phyloP scores from a whole-genome alignment of 2,888 invertebrate genomes.

The Drosophila mulleri region DNA sequence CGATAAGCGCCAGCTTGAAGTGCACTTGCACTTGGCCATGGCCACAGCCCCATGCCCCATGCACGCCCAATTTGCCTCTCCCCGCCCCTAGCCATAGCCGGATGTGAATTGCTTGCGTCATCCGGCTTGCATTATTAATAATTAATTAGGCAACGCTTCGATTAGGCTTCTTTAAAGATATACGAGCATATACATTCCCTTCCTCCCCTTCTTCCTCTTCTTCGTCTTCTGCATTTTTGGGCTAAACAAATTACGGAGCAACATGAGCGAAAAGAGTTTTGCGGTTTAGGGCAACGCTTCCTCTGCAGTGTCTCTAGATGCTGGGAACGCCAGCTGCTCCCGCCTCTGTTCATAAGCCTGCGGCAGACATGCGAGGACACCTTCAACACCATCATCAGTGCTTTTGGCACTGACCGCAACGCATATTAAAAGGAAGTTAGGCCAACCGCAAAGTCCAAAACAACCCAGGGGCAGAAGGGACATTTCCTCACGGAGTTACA shows the following conservation, averaged over 20 bases:
- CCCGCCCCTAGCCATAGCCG: conserved; percentile 9
- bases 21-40: conserved; percentile 1
- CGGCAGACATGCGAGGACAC: conserved; percentile 12
- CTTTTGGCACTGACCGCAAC: conserved; percentile 47
- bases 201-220: background rate
- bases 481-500: too few species aligned
- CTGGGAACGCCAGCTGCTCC: conserved; percentile 1
- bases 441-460: conserved; percentile 39
- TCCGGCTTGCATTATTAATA: conserved; percentile 41
- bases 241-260: conserved; percentile 1
- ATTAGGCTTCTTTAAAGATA: conserved; percentile 5
- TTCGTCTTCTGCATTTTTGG: background rate
- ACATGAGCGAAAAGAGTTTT: conserved; percentile 6
- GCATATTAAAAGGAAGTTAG: conserved; percentile 58
- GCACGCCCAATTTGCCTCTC: background rate
- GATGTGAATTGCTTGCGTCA: conserved; percentile 41
- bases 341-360: background rate
- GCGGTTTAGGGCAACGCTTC: background rate
- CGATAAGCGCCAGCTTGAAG: conserved; percentile 43
- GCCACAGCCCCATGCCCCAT: background rate
- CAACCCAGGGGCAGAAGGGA: background rate
- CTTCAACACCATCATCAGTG: conserved; percentile 18
- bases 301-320: background rate
- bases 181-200: background rate
- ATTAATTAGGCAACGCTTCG: conserved; percentile 28